Conservation (phyloP, 2,797 vertebrate species). For the Labeo calbasu region DNA sequence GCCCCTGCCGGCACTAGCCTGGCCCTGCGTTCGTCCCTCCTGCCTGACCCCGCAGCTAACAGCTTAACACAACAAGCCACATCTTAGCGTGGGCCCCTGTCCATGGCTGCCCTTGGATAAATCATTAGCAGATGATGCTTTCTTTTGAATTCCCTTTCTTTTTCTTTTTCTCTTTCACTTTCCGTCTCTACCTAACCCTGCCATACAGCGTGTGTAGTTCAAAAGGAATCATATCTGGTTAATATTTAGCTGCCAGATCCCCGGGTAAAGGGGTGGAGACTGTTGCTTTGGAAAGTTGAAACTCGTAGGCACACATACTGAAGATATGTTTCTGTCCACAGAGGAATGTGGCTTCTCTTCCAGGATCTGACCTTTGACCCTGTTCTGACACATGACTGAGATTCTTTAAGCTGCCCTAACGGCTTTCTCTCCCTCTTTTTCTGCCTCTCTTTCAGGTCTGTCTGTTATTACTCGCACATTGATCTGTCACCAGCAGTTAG, state of each 20-base stretch:
- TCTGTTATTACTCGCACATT: slow-evolving; percentile 31
- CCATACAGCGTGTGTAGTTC: slow-evolving; percentile 57
- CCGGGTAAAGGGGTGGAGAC: slow-evolving; percentile 48
- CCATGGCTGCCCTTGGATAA: slow-evolving; percentile 52
- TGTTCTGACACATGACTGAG: slow-evolving; percentile 71
- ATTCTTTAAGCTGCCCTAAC: slow-evolving; percentile 66
- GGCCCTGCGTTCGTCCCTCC: slow-evolving; percentile 24
- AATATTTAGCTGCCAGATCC: slow-evolving; percentile 64
- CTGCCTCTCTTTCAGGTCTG: not conserved
- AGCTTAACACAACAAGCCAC: slow-evolving; percentile 56
- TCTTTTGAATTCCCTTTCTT: slow-evolving; percentile 49
- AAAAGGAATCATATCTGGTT: slow-evolving; percentile 64
- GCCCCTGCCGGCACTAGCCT: slow-evolving; percentile 43
- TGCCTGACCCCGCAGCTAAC: slow-evolving; percentile 49
- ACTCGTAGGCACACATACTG: slow-evolving; percentile 58
- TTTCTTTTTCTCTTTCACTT: slow-evolving; percentile 16
- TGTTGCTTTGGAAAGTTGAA: slow-evolving; percentile 55
- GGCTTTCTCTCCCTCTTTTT: not conserved
- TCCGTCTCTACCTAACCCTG: slow-evolving; percentile 37
- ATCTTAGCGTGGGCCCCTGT: slow-evolving; percentile 57
- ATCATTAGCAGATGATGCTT: slow-evolving; percentile 66
- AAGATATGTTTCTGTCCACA: slow-evolving; percentile 73
- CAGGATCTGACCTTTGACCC: slow-evolving; percentile 77
- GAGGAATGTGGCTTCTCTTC: slow-evolving; percentile 76
- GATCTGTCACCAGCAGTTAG: slow-evolving; percentile 20